Conservation (phyloP, 2,797 vertebrate species). For the Pseudochirops corinnae region DNA sequence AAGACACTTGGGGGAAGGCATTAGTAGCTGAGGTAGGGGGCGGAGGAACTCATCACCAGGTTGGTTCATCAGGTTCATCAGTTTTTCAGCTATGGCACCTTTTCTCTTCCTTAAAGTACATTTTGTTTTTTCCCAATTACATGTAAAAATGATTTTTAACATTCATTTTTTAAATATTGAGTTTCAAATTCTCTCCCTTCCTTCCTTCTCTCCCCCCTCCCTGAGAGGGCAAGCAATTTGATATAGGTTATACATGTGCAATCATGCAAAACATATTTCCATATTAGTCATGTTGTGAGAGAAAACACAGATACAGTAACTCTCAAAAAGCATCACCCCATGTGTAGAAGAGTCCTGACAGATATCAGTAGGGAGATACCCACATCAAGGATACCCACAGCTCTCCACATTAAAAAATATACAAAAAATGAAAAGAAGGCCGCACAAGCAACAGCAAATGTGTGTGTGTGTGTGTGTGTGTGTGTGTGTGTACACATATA, state of each 20-base stretch:
- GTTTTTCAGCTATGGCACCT: background rate
- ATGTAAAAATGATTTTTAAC: background rate
- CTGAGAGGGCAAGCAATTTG: background rate
- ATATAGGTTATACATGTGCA: background rate
- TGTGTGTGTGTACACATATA: background rate
- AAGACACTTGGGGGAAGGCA: background rate
- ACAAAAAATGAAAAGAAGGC: background rate
- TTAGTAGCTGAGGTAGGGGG: background rate
- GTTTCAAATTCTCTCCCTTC: background rate
- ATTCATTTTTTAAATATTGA: background rate
- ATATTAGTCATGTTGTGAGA: background rate
- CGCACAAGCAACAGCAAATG: background rate
- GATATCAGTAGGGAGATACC: background rate
- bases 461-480: background rate
- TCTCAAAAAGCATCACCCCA: background rate
- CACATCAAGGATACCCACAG: background rate
- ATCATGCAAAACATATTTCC: background rate
- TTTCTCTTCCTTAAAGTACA: background rate
- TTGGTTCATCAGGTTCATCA: background rate
- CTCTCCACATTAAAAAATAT: background rate
- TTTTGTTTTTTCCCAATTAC: background rate
- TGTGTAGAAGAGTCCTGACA: background rate
- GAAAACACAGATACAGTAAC: background rate
- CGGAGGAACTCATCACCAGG: background rate
- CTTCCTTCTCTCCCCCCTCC: background rate